Percentiles rank a stretch among this genome's conserved stretches.
Conservation (phyloP, 1,140 invertebrate species). For the Brachionus rotundiformis region DNA sequence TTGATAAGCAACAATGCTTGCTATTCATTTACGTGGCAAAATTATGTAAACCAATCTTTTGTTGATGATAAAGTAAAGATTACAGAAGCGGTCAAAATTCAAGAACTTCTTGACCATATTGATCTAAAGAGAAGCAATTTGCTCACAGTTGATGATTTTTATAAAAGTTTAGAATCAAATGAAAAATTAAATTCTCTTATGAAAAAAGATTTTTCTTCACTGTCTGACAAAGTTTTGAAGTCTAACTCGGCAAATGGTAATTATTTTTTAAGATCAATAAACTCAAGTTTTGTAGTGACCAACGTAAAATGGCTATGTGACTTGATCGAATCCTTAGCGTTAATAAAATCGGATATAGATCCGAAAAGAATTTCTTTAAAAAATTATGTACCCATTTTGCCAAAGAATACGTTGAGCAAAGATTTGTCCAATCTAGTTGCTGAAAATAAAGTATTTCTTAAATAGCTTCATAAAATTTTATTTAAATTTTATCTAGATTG, state of each 20-base stretch:
- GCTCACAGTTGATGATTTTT: constrained; percentile 6
- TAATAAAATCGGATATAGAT: not conserved
- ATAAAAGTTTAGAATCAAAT: not conserved
- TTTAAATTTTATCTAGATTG: not conserved
- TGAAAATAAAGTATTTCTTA: not conserved
- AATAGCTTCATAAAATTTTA: not conserved
- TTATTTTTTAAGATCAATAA: not conserved
- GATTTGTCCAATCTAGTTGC: not conserved
- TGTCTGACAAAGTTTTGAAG: not conserved
- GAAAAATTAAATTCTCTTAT: not conserved
- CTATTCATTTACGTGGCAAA: constrained; percentile 43
- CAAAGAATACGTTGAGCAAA: not conserved
- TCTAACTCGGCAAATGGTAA: constrained; percentile 27
- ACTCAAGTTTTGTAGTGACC: not conserved
- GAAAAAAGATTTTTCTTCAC: not conserved
- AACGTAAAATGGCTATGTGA: not conserved
- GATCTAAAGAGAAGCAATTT: not conserved
- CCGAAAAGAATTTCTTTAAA: not conserved
- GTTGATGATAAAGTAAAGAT: not conserved
- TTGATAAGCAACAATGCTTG: not conserved
- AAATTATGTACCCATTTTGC: constrained; percentile 2
- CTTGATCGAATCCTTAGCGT: not conserved
- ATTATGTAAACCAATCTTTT: not conserved
- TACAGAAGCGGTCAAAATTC: constrained; percentile 9
- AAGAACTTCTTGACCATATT: not conserved